phyloP scores from a whole-genome alignment of 2,888 invertebrate species.

The Scelioninae gen. 1 region DNA sequence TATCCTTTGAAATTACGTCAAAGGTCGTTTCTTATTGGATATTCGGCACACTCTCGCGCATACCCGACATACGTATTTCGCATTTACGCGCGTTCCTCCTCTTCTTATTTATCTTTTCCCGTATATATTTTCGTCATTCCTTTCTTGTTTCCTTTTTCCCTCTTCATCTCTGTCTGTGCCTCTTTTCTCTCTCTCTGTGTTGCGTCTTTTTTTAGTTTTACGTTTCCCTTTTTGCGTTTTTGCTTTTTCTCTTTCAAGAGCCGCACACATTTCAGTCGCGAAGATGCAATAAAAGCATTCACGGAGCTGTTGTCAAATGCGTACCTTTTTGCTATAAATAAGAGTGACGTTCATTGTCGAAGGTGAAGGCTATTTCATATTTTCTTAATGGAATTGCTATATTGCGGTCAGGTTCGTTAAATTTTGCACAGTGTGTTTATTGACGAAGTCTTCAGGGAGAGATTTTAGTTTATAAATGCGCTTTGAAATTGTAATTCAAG shows the following conservation, averaged over 20 bases:
- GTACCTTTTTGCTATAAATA: conserved; percentile 55
- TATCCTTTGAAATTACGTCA: conserved; percentile 68
- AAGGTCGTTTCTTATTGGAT: conserved; percentile 67
- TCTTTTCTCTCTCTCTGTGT: neutral
- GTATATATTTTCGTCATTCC: conserved; percentile 39
- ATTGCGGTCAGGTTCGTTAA: neutral
- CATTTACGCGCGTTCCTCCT: conserved; percentile 52
- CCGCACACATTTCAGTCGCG: conserved; percentile 57
- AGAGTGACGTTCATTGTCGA: conserved; percentile 61
- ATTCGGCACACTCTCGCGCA: conserved; percentile 58
- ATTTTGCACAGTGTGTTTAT: neutral
- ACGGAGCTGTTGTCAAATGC: conserved; percentile 52
- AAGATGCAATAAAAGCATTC: conserved; percentile 60
- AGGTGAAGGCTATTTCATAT: conserved; percentile 45
- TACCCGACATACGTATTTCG: conserved; percentile 44
- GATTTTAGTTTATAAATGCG: neutral
- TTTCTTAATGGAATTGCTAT: conserved; percentile 31
- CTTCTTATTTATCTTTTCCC: conserved; percentile 46
- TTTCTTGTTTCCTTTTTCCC: neutral
- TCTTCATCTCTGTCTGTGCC: neutral
- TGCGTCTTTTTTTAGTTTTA: conserved; percentile 5
- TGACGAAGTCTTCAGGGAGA: neutral
- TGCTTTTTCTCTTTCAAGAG: conserved; percentile 35
- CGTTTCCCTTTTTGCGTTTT: conserved; percentile 14
- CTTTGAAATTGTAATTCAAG: neutral